Conservation (phyloP, 2,797 vertebrate species). For the Eurystomus glaucurus region DNA sequence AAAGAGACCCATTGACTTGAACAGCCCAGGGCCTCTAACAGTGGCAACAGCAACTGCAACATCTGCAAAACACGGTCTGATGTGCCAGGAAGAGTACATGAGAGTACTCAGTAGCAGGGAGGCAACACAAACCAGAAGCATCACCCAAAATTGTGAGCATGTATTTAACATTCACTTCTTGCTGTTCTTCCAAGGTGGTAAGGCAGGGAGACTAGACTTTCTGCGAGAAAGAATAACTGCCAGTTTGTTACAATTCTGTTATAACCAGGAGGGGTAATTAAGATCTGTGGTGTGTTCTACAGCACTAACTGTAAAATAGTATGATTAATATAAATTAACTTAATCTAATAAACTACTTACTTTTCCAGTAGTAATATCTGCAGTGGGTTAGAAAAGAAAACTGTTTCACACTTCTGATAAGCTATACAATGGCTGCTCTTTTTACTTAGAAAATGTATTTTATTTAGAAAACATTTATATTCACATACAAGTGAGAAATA, state of each 20-base stretch:
- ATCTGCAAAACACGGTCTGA: background rate
- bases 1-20: background rate
- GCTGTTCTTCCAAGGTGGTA: background rate
- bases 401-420: background rate
- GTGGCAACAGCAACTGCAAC: too few relatives aligned
- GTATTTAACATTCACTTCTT: background rate
- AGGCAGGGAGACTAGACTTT: background rate
- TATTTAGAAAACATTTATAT: background rate
- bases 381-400: background rate
- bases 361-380: background rate
- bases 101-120: background rate
- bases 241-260: background rate
- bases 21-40: background rate
- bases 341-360: background rate
- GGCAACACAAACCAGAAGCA: background rate
- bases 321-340: background rate
- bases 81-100: background rate
- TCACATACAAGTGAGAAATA: background rate
- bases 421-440: background rate
- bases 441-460: background rate
- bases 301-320: background rate
- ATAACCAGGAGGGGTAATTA: background rate
- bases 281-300: background rate
- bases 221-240: background rate
- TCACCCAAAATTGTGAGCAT: fast-evolving